phyloP scores from a whole-genome alignment of 1,140 invertebrate species.

The Ostrea denselamellosa region DNA sequence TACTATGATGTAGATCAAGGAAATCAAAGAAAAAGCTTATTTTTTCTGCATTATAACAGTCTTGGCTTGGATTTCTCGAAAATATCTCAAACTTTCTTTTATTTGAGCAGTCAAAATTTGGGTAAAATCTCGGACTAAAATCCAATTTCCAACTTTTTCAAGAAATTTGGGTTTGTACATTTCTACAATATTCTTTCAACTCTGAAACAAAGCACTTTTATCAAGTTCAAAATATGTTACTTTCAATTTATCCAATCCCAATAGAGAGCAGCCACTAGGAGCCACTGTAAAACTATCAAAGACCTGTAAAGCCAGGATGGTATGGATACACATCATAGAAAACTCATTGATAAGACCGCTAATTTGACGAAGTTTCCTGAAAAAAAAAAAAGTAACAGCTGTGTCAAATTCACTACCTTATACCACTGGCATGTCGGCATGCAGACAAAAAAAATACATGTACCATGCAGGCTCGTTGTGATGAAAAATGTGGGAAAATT shows the following conservation, averaged over 20 bases:
- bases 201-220: slow-evolving; percentile 30
- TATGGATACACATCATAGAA: neutral
- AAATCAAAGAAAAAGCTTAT: no score
- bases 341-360: neutral
- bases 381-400: slow-evolving; percentile 18
- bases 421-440: slow-evolving; percentile 2
- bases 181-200: neutral
- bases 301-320: neutral
- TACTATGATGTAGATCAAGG: no score
- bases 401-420: slow-evolving; percentile 23
- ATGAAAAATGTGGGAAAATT: neutral
- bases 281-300: neutral
- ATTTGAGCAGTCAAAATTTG: no score
- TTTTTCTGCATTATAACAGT: no score
- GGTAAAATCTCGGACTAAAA: no score
- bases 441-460: neutral
- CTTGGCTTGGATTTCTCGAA: no score
- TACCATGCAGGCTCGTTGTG: neutral
- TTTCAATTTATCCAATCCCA: slow-evolving; percentile 8
- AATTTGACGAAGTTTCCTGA: neutral
- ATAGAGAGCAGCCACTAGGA: slow-evolving; percentile 5
- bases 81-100: no score
- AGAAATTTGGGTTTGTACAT: no score
- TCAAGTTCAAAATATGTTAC: slow-evolving; percentile 21
- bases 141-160: no score